Evolutionary conservation across 64 coral and sea anemone species (phyloP).

Genomic region (Dendronephthya gigantea): DNA sequence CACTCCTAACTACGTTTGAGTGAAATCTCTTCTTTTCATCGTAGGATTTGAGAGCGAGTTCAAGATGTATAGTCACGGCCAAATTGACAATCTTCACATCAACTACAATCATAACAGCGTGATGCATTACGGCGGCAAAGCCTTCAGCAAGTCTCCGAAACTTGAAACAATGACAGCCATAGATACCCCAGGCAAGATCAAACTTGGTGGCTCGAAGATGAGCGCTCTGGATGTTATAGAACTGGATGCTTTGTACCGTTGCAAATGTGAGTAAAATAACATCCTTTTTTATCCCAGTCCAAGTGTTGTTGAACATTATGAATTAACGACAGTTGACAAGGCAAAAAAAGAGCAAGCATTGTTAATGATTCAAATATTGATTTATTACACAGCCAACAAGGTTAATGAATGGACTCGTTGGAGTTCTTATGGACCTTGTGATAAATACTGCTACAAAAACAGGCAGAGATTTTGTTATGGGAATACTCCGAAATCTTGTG

Average conservation of each 20-base stretch:
- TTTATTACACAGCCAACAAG: background rate
- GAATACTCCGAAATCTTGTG: background rate
- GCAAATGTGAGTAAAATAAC: background rate
- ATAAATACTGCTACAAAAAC: background rate
- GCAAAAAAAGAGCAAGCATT: no score
- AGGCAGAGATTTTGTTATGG: conserved; percentile 4
- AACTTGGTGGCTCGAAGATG: background rate
- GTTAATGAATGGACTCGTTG: background rate
- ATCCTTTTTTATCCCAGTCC: no score
- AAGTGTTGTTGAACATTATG: background rate
- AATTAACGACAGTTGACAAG: no score
- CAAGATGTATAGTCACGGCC: background rate
- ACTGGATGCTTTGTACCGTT: background rate
- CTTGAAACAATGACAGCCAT: background rate
- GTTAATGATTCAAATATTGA: background rate
- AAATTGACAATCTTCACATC: background rate
- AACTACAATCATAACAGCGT: background rate
- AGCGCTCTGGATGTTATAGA: background rate
- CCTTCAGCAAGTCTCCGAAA: background rate
- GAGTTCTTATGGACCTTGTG: background rate
- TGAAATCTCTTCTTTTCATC: background rate
- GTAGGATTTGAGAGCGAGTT: background rate
- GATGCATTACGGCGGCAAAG: background rate
- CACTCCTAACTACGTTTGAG: no score
- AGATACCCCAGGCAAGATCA: background rate